Evolutionary conservation across 2,888 invertebrate genomes (phyloP).

Genomic region (Cantharis rustica): DNA sequence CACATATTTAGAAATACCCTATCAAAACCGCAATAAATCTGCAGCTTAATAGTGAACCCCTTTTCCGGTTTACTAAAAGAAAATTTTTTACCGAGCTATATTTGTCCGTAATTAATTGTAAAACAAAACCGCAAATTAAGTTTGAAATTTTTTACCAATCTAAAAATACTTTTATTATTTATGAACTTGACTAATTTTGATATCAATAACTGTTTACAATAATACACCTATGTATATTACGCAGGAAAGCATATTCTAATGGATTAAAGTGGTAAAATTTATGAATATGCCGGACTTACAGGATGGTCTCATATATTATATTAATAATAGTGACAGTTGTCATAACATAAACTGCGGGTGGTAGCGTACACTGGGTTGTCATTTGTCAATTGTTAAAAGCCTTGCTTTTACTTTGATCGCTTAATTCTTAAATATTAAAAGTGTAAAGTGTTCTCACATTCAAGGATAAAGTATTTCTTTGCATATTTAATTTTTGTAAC

Average conservation of each 20-base stretch:
- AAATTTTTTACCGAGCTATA: slow-evolving; percentile 25
- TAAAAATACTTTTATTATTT: neutral
- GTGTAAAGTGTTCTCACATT: neutral
- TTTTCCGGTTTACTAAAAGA: slow-evolving; percentile 33
- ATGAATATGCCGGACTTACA: slow-evolving; percentile 25
- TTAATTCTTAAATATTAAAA: slow-evolving; percentile 24
- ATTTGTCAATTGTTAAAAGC: slow-evolving; percentile 39
- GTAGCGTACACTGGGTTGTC: slow-evolving; percentile 37
- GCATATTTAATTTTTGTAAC: neutral
- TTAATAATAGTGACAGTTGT: slow-evolving; percentile 34
- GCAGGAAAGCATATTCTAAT: slow-evolving; percentile 18
- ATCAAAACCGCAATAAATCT: slow-evolving; percentile 39
- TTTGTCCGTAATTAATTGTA: slow-evolving; percentile 7
- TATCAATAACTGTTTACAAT: slow-evolving; percentile 20
- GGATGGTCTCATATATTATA: slow-evolving; percentile 31
- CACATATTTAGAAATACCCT: slow-evolving; percentile 31
- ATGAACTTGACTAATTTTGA: slow-evolving; percentile 7
- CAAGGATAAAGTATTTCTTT: neutral
- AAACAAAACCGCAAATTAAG: slow-evolving; percentile 16
- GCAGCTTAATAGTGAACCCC: slow-evolving; percentile 35
- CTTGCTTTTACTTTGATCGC: slow-evolving; percentile 25
- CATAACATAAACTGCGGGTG: slow-evolving; percentile 36
- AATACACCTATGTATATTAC: slow-evolving; percentile 7
- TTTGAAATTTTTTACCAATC: neutral
- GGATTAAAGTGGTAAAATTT: slow-evolving; percentile 24